These are phyloP conservation scores for Spinus pinus DNA, from an alignment of 2,797 vertebrate species.

Conservation along the genomic window DNA sequence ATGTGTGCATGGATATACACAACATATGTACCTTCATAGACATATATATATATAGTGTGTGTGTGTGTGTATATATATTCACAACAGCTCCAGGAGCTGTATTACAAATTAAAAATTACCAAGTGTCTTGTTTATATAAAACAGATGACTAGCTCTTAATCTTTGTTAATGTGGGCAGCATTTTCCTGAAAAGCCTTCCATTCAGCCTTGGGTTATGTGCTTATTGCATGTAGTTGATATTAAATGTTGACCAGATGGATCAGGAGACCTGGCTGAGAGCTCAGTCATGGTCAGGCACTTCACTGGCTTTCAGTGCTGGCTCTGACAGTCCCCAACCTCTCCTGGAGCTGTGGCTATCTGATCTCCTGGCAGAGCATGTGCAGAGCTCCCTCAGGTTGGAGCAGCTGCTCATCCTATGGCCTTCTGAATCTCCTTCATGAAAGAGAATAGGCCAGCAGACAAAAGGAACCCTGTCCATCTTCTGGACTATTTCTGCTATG, in stretches of 20 bases:
- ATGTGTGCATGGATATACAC: neutral
- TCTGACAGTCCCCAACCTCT: neutral
- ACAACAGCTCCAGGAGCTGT: neutral
- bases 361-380: neutral
- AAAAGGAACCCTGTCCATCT: neutral
- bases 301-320: neutral
- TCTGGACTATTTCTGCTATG: neutral
- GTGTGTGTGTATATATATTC: fast-evolving
- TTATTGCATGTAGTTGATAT: fast-evolving
- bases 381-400: neutral
- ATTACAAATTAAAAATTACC: neutral
- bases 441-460: neutral
- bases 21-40: too few relatives aligned
- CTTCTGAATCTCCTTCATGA: neutral
- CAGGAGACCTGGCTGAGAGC: neutral
- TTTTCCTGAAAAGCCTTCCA: neutral
- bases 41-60: neutral
- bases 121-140: neutral
- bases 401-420: neutral
- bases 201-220: neutral
- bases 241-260: neutral
- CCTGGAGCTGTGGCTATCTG: neutral
- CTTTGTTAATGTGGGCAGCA: neutral
- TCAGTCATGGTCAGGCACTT: neutral
- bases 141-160: neutral